Evolutionary conservation across 92 coral and sea anemone species (phyloP), one percentile per base, ranked within the genome.

Genomic region (Micromussa lordhowensis): DNA sequence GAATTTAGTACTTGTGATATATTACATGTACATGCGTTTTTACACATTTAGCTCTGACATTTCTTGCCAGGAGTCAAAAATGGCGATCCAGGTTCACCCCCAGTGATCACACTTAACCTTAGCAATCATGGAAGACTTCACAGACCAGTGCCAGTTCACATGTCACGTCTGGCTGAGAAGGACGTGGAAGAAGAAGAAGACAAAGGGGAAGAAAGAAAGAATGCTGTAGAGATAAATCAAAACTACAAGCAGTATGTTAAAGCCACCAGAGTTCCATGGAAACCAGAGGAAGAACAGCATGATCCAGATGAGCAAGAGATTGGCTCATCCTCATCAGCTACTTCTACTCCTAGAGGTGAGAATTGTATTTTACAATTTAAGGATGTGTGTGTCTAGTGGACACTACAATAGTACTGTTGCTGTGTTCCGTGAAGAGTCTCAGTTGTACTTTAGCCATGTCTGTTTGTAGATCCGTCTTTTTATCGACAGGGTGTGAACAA

Each of bases 111-210:
- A 63, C 81, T 85, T 22, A 82, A 82, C 73, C 88, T 82, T 15
- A 75, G 87, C n/a, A 81, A 71, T 49, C 78, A 84, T 54, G 92
- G 78, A 16, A 91, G 88, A 32, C 92, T 95, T 36, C 96, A 90
- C 70, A 89, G 93, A 22, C 98, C 98, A n/a, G 90, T 95, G 18
- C 92, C 98, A 16, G 95, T 95, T 11, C 98, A 94, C 91, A 95
- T 95, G 98, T 95, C 96, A 61, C 94, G 94, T 81, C 86, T 95
- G 31, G 74, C 87, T 38, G 97, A 94, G 68, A 79, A 71, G 16
- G 79, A 34, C 11, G 26, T 49, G 2, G 96, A 85, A 72, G 90
- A 88, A 58, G 90, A 88, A 58, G 29, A 61, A 57, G 74, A 63
- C 9, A 8, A 44, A 44, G 51, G 51, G 59, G 68, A 77, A 51